These are phyloP conservation scores for Loriculus beryllinus DNA, from an alignment of 2,797 vertebrate genomes.

Conservation along the genomic window DNA sequence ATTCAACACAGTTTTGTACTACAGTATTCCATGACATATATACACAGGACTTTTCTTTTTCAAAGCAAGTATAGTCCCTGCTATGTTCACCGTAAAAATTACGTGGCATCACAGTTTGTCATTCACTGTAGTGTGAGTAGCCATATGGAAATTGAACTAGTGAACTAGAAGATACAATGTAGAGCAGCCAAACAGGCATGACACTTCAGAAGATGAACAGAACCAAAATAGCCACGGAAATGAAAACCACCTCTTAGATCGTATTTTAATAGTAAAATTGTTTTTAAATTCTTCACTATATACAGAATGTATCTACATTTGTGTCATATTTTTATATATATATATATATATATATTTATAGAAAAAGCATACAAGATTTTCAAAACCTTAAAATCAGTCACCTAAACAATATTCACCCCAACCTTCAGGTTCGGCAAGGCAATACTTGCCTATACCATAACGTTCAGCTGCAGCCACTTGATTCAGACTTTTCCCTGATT, in stretches of 20 bases:
- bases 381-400: constrained; percentile 73
- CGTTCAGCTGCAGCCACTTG: neutral
- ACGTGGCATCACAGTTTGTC: constrained; percentile 76
- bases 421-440: constrained; percentile 30
- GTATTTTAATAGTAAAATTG: constrained; percentile 54
- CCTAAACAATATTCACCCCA: constrained; percentile 40
- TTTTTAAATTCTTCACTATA: constrained; percentile 66
- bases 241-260: constrained; percentile 25
- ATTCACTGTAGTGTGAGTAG: constrained; percentile 66
- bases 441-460: neutral
- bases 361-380: constrained; percentile 61
- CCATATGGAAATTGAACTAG: constrained; percentile 50
- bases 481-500: constrained; percentile 23
- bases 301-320: constrained; percentile 71
- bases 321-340: constrained; percentile 50
- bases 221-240: constrained; percentile 32
- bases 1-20: constrained; percentile 65
- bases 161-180: constrained; percentile 57
- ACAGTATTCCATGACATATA: constrained; percentile 63
- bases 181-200: constrained; percentile 65
- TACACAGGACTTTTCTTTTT: constrained; percentile 55
- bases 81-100: constrained; percentile 60
- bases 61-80: constrained; percentile 49
- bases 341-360: constrained; percentile 55
- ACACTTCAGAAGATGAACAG: constrained; percentile 44